These are phyloP conservation scores for Hippoglossus stenolepis DNA, from an alignment of 2,113 vertebrate species.

Conservation along the genomic window DNA sequence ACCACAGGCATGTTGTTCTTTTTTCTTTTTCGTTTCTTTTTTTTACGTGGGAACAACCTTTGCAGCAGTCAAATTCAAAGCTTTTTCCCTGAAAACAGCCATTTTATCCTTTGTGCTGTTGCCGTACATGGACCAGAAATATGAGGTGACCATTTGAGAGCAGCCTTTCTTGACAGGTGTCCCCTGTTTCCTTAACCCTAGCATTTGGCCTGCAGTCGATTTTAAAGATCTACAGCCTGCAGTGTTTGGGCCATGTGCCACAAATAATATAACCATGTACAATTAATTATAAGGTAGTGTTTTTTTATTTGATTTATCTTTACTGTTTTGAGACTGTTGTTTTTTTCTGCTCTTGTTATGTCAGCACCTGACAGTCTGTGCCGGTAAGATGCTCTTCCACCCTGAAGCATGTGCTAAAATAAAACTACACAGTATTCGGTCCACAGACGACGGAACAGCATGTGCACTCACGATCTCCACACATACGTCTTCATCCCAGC, in stretches of 20 bases:
- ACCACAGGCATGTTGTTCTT: no score
- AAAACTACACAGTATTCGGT: background rate
- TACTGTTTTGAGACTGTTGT: background rate
- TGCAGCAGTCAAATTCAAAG: no score
- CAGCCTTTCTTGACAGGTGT: background rate
- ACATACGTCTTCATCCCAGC: background rate
- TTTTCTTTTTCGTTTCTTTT: background rate
- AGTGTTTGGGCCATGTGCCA: background rate
- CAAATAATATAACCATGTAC: background rate
- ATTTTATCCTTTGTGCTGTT: background rate
- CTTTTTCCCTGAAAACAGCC: no score
- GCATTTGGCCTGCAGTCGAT: background rate
- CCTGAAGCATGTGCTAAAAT: background rate
- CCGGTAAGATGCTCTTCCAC: no score
- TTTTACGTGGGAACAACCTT: background rate
- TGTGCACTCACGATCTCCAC: background rate
- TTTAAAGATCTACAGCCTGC: background rate
- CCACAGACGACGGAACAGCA: background rate
- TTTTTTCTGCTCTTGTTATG: no score
- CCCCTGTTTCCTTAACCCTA: background rate
- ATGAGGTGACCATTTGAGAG: no score
- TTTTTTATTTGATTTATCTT: background rate
- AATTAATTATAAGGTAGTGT: background rate
- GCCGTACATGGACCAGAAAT: background rate
- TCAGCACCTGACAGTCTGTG: no score